phyloP scores from a whole-genome alignment of 1,140 invertebrate species.

The Tenebrio molitor region DNA sequence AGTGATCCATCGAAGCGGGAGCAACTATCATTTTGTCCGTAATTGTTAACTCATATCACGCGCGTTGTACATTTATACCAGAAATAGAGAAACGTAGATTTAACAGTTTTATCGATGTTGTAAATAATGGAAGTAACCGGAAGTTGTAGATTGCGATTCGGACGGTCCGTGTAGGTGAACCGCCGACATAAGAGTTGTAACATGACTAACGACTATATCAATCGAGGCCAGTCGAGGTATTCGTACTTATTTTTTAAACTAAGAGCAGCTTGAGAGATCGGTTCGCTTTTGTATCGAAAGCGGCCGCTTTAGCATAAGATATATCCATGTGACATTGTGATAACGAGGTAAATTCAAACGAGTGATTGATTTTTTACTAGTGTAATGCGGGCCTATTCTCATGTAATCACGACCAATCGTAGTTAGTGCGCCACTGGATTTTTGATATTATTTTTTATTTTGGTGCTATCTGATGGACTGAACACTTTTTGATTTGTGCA shows the following conservation, averaged over 20 bases:
- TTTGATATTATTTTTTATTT: constrained; percentile 39
- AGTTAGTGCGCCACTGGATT: constrained; percentile 21
- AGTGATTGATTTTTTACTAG: not conserved
- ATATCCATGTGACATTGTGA: constrained; percentile 12
- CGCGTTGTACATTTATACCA: not conserved
- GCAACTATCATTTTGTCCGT: constrained; percentile 3
- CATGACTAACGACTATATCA: constrained; percentile 23
- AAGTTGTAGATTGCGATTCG: not conserved
- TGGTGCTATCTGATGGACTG: constrained; percentile 32
- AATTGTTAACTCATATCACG: not conserved
- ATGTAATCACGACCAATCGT: constrained; percentile 32
- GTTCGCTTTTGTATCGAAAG: no score
- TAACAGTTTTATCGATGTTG: constrained; percentile 6
- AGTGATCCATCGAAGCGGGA: not conserved
- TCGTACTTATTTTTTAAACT: constrained; percentile 16
- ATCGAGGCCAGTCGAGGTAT: constrained; percentile 31
- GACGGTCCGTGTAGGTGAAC: not conserved
- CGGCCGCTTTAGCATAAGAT: not conserved
- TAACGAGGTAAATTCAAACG: constrained; percentile 10
- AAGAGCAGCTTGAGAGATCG: constrained; percentile 12
- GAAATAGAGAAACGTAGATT: not conserved
- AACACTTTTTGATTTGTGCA: constrained; percentile 35
- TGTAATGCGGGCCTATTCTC: constrained; percentile 9
- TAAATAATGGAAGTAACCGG: not conserved
- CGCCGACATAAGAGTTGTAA: not conserved